phyloP scores from a whole-genome alignment of 2,797 vertebrate species.

The Alosa sapidissima region DNA sequence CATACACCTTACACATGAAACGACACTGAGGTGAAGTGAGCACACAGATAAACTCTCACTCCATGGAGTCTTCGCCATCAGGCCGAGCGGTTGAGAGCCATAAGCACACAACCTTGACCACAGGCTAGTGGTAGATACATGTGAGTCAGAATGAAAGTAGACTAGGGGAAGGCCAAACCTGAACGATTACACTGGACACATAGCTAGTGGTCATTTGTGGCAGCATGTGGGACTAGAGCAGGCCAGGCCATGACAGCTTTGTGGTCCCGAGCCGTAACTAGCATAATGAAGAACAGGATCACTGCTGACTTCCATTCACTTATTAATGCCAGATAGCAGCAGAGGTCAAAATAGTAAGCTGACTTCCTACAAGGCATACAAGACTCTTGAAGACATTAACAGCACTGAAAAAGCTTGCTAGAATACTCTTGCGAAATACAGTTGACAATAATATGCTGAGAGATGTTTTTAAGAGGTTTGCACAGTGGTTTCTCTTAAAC shows the following conservation, averaged over 20 bases:
- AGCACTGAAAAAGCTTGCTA: no score
- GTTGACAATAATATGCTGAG: no score
- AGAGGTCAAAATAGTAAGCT: neutral
- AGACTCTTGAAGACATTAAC: neutral
- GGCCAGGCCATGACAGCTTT: neutral
- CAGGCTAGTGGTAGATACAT: neutral
- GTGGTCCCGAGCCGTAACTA: no score
- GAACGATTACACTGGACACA: neutral
- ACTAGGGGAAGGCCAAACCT: neutral
- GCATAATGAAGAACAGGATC: no score
- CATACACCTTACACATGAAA: neutral
- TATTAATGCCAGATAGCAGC: no score
- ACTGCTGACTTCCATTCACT: no score
- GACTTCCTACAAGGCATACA: neutral
- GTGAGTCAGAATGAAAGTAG: neutral
- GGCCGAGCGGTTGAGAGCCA: no score
- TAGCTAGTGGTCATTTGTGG: neutral
- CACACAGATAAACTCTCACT: neutral
- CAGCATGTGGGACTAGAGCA: neutral
- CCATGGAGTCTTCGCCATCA: neutral
- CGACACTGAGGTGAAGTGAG: neutral
- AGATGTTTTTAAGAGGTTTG: neutral
- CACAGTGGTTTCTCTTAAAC: no score
- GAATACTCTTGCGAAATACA: no score
- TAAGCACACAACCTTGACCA: neutral